Percentiles rank a stretch among this genome's conserved stretches.
Conservation (phyloP, 2,797 vertebrate species). For the Bothrops alternatus region DNA sequence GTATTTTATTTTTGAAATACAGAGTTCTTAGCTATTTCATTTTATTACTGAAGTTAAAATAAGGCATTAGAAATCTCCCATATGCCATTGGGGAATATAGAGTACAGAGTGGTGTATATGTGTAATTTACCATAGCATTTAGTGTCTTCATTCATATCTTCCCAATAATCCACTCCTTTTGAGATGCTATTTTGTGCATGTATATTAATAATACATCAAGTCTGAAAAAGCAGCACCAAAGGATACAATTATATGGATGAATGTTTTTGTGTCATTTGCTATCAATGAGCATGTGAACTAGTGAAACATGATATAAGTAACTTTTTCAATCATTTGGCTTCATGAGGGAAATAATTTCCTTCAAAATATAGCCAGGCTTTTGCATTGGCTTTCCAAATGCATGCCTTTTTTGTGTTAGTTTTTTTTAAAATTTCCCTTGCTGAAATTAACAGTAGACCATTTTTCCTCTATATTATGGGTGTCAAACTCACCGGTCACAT, state of each 20-base stretch:
- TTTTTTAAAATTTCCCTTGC: not conserved
- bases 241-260: not conserved
- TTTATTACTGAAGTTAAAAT: not conserved
- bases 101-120: not conserved
- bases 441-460: constrained; percentile 2
- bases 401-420: not conserved
- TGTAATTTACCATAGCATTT: not conserved
- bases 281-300: not conserved
- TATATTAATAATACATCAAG: not conserved
- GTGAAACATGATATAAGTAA: not conserved
- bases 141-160: not conserved
- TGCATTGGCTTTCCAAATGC: not conserved
- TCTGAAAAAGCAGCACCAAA: not conserved
- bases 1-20: not conserved
- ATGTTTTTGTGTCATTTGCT: not conserved
- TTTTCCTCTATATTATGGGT: not conserved
- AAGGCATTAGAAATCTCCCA: not conserved
- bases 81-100: not conserved
- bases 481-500: too few relatives aligned
- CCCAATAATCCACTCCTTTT: not conserved
- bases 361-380: not conserved
- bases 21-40: not conserved
- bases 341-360: not conserved
- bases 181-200: not conserved
- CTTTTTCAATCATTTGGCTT: not conserved